phyloP scores from a whole-genome alignment of 2,113 vertebrate species.

The Antechinus stuartii region DNA sequence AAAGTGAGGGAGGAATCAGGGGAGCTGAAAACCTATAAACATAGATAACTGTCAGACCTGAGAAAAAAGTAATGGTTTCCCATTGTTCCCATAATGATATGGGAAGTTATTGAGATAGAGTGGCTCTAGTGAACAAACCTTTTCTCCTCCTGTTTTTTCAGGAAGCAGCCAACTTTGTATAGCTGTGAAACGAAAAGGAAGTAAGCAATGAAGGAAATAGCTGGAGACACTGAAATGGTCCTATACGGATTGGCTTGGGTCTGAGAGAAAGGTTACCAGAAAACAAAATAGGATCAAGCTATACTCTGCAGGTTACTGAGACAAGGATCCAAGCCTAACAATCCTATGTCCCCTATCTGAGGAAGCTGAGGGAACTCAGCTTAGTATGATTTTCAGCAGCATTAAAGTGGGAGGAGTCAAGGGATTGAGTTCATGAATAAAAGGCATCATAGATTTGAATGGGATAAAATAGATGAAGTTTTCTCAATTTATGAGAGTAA shows the following conservation, averaged over 20 bases:
- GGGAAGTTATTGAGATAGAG: neutral
- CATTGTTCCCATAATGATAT: neutral
- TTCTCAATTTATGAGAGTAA: no score
- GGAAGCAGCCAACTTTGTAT: neutral
- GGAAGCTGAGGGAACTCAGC: neutral
- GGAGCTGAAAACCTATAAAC: neutral
- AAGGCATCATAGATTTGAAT: neutral
- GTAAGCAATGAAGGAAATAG: neutral
- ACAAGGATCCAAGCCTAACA: neutral
- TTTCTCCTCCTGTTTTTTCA: neutral
- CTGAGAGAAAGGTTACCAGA: neutral
- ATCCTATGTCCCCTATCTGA: neutral
- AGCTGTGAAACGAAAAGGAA: neutral
- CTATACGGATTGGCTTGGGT: neutral
- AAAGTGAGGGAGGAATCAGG: neutral
- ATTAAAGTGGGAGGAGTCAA: neutral
- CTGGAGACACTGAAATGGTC: neutral
- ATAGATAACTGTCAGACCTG: neutral
- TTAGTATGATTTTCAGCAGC: neutral
- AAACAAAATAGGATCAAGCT: neutral
- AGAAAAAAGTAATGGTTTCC: neutral
- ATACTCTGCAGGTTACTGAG: neutral
- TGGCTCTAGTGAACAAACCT: neutral
- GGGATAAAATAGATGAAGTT: no score
- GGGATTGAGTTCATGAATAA: neutral